A percentile compares a stretch with the other conserved stretches of the same genome.
These are phyloP conservation scores for Sepiola atlantica DNA, from an alignment of 2,888 invertebrate genomes.

Conservation along the genomic window DNA sequence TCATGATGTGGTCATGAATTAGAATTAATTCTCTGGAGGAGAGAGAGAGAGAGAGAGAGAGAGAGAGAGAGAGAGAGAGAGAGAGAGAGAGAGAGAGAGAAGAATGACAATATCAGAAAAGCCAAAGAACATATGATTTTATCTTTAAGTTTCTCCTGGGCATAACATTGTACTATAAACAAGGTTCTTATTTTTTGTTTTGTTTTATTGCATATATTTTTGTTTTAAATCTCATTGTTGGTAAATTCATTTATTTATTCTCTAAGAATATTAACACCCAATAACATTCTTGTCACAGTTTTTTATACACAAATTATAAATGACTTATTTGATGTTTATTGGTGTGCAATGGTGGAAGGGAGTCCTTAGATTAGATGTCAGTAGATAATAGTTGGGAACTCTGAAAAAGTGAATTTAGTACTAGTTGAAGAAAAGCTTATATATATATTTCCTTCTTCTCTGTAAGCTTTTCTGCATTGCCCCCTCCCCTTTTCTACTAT, in stretches of 20 bases:
- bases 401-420: neutral
- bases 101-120: neutral
- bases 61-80: neutral
- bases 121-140: conserved; percentile 20
- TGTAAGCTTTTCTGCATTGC: too few species aligned
- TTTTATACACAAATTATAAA: conserved; percentile 21
- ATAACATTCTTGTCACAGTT: conserved; percentile 32
- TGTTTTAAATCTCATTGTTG: neutral
- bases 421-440: too few species aligned
- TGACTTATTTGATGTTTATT: neutral
- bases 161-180: conserved; percentile 32
- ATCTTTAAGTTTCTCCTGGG: neutral
- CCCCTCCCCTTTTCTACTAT: too few species aligned
- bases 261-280: neutral
- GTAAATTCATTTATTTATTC: conserved; percentile 32
- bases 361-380: neutral
- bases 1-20: conserved; percentile 32
- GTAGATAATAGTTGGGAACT: neutral
- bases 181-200: neutral
- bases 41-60: neutral
- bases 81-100: neutral
- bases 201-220: neutral
- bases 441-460: too few species aligned
- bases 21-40: neutral
- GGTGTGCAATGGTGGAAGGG: neutral